Conservation (phyloP, 2,888 invertebrate genomes). For the Heliconius erato region DNA sequence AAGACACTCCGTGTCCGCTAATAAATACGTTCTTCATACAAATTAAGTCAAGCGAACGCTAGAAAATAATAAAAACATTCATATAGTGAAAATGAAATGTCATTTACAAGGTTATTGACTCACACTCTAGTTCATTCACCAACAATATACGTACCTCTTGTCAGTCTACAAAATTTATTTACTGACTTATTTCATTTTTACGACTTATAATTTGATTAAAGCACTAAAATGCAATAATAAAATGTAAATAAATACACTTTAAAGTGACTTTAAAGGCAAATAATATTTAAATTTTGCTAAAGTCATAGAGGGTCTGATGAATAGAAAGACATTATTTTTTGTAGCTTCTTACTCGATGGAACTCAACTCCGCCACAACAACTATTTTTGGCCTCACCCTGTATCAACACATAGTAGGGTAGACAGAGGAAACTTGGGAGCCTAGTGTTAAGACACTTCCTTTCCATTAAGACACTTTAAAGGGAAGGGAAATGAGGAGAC, state of each 20-base stretch:
- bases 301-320: no score
- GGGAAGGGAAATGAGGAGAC: no score
- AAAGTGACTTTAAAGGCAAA: not conserved
- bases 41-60: not conserved
- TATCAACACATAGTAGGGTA: no score
- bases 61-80: constrained; percentile 7
- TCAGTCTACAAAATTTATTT: constrained; percentile 24
- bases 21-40: not conserved
- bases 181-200: constrained; percentile 24
- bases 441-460: no score
- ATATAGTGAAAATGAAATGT: not conserved
- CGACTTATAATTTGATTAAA: constrained; percentile 13
- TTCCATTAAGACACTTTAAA: no score
- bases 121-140: constrained; percentile 9
- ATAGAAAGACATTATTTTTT: no score
- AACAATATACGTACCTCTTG: constrained; percentile 15
- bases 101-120: constrained; percentile 12
- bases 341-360: no score
- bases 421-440: no score
- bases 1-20: no score
- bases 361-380: no score
- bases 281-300: not conserved
- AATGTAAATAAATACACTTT: constrained; percentile 13
- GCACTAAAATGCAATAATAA: constrained; percentile 7
- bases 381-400: no score